Conservation (phyloP, 2,888 invertebrate species). For the Tubulanus polymorphus region DNA sequence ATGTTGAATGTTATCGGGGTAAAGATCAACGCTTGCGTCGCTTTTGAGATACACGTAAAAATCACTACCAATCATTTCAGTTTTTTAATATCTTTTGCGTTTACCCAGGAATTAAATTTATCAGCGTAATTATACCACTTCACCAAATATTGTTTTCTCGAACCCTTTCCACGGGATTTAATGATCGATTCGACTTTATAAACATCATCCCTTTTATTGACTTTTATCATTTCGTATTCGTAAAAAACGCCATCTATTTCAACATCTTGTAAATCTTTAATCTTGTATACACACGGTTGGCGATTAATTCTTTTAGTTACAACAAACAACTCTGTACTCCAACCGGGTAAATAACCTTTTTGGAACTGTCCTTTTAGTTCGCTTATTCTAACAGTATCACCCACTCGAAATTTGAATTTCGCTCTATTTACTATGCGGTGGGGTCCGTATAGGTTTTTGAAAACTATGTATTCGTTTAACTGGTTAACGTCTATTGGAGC, state of each 20-base stretch:
- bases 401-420: background rate
- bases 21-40: background rate
- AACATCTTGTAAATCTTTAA: background rate
- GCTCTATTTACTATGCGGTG: background rate
- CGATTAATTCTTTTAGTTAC: background rate
- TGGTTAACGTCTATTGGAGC: background rate
- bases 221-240: background rate
- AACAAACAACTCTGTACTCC: background rate
- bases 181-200: background rate
- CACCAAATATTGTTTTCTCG: background rate
- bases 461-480: background rate
- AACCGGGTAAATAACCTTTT: background rate
- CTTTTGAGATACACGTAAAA: background rate
- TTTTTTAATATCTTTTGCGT: too few relatives aligned
- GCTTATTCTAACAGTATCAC: background rate
- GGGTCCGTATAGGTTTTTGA: conserved; percentile 1
- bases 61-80: too few relatives aligned
- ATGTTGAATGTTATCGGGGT: background rate
- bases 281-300: background rate
- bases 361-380: background rate
- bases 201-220: background rate
- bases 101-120: background rate
- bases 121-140: background rate
- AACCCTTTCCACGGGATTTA: background rate
- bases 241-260: background rate